phyloP scores from a whole-genome alignment of 2,113 vertebrate genomes.

The Turnix velox region DNA sequence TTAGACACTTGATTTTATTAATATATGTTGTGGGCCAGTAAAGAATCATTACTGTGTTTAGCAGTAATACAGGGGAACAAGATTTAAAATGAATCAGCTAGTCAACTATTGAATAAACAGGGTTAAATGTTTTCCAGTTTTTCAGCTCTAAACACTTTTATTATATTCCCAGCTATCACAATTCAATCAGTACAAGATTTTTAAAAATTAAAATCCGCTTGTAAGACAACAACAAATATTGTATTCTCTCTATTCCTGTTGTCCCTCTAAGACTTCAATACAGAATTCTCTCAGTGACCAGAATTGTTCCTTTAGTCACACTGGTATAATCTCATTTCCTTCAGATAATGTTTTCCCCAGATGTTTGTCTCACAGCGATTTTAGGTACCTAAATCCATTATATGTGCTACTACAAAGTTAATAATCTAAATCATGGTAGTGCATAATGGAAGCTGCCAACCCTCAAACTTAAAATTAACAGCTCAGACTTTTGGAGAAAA shows the following conservation, averaged over 20 bases:
- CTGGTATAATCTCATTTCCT: neutral
- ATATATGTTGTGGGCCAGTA: neutral
- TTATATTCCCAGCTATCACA: neutral
- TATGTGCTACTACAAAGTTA: neutral
- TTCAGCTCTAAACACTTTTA: neutral
- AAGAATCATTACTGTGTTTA: neutral
- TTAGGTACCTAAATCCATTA: neutral
- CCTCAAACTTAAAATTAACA: neutral
- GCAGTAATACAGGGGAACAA: neutral
- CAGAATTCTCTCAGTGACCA: neutral
- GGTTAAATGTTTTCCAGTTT: neutral
- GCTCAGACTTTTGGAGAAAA: neutral
- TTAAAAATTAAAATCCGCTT: neutral
- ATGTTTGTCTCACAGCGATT: neutral
- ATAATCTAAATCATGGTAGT: neutral
- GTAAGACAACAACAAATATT: neutral
- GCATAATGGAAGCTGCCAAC: neutral
- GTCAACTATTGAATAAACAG: neutral
- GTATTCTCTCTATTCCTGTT: neutral
- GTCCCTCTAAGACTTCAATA: neutral
- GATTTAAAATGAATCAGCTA: neutral
- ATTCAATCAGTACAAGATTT: neutral
- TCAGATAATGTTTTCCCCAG: neutral
- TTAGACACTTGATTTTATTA: neutral
- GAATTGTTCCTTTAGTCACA: neutral